Percentiles rank a stretch among this genome's conserved stretches.
These are phyloP conservation scores for Cephalopterus ornatus DNA, from an alignment of 2,113 vertebrate genomes.

Conservation along the genomic window DNA sequence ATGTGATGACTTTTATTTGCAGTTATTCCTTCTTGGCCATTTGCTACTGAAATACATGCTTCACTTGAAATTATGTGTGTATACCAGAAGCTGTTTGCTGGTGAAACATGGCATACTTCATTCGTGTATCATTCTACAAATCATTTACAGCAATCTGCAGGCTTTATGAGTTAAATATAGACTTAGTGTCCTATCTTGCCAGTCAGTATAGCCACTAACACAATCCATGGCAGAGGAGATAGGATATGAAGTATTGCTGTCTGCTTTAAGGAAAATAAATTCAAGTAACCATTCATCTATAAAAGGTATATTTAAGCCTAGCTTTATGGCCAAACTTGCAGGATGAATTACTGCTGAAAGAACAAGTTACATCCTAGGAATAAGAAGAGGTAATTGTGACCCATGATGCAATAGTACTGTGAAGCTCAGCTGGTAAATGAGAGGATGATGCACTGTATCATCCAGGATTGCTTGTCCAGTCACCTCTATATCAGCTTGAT, in stretches of 20 bases:
- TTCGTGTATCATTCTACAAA: neutral
- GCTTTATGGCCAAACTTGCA: neutral
- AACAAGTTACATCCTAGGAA: neutral
- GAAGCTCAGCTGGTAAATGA: neutral
- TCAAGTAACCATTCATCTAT: neutral
- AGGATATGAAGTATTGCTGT: neutral
- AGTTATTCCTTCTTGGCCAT: neutral
- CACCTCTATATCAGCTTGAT: neutral
- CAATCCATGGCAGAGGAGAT: neutral
- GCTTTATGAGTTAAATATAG: neutral
- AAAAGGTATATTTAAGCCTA: slow-evolving; percentile 35
- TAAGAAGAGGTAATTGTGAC: neutral
- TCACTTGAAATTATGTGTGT: neutral
- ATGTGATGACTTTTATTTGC: neutral
- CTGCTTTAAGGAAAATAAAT: slow-evolving; percentile 14
- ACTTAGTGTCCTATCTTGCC: neutral
- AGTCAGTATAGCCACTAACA: neutral
- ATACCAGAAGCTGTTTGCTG: neutral
- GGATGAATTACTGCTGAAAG: neutral
- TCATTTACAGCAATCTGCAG: neutral
- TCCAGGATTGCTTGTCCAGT: neutral
- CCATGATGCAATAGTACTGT: neutral
- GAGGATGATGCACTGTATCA: neutral
- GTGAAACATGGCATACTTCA: neutral
- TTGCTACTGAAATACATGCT: neutral